Conservation (phyloP, 2,113 vertebrate species). For the Thamnaconus septentrionalis region DNA sequence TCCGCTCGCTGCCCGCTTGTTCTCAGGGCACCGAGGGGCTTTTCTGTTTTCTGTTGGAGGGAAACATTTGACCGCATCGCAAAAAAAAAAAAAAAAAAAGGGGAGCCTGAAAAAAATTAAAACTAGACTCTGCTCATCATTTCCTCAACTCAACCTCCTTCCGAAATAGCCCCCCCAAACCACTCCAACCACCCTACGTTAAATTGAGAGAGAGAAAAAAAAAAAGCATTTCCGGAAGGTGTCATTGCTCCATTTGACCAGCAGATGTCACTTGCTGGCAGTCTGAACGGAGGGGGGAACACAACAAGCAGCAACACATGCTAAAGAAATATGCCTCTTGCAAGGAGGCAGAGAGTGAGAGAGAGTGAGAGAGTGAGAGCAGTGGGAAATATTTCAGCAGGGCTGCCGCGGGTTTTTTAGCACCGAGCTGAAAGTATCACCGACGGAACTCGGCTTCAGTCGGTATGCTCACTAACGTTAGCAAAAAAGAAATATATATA, state of each 20-base stretch:
- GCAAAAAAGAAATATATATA: too few relatives aligned
- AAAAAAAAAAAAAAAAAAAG: not conserved
- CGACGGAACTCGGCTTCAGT: not conserved
- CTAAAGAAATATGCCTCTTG: constrained; percentile 55
- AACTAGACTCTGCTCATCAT: not conserved
- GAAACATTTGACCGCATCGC: not conserved
- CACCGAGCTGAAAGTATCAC: not conserved
- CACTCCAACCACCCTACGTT: too few relatives aligned
- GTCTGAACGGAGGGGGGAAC: constrained; percentile 9
- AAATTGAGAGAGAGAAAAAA: not conserved
- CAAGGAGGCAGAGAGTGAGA: constrained; percentile 1
- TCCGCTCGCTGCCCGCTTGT: not conserved
- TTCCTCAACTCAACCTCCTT: not conserved
- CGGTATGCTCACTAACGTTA: constrained; percentile 1
- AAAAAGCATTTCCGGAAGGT: constrained; percentile 30
- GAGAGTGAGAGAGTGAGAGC: constrained; percentile 8
- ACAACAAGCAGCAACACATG: constrained; percentile 47
- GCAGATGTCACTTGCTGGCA: constrained; percentile 68
- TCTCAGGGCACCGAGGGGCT: constrained; percentile 9
- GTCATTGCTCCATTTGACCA: constrained; percentile 52
- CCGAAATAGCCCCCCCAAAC: not conserved
- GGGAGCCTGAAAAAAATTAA: not conserved
- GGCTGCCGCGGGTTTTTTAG: constrained; percentile 20
- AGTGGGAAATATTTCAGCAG: constrained; percentile 41
- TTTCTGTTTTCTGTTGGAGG: not conserved